Percentiles rank a stretch among this genome's conserved stretches.
These are phyloP conservation scores for Ceraclea dissimilis DNA, from an alignment of 2,888 invertebrate genomes.

Conservation along the genomic window DNA sequence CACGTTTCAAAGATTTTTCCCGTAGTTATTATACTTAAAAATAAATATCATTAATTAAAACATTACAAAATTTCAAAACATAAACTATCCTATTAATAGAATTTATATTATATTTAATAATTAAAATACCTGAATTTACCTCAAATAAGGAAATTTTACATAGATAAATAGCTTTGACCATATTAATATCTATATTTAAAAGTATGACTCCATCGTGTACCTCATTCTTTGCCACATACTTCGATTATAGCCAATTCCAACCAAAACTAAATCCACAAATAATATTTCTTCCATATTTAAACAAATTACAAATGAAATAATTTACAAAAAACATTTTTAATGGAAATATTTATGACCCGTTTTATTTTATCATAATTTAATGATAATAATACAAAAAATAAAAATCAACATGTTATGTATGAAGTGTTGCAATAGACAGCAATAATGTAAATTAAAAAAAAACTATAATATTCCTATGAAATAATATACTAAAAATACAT, in stretches of 20 bases:
- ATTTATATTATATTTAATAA: constrained; percentile 8
- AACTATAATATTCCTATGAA: too few species aligned
- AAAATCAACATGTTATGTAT: background rate
- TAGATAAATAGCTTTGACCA: background rate
- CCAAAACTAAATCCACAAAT: background rate
- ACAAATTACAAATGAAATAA: too few species aligned
- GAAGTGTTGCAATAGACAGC: background rate
- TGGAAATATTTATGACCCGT: too few species aligned
- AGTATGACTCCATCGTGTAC: background rate
- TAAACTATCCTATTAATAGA: constrained; percentile 7
- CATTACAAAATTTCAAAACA: background rate
- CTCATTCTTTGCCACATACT: background rate
- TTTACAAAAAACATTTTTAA: too few species aligned
- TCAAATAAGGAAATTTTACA: constrained; percentile 16
- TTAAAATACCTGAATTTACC: constrained; percentile 26
- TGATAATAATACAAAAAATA: background rate
- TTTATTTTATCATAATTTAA: too few species aligned
- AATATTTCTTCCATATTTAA: background rate
- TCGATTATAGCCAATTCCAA: background rate
- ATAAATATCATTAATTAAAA: background rate
- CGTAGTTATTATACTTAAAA: background rate
- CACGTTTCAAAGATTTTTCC: background rate
- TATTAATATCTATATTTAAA: background rate
- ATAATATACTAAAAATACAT: too few species aligned
- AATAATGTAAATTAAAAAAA: too few species aligned